These are phyloP conservation scores for Actinernus sp. DNA, from an alignment of 92 coral and sea anemone genomes.

Conservation along the genomic window DNA sequence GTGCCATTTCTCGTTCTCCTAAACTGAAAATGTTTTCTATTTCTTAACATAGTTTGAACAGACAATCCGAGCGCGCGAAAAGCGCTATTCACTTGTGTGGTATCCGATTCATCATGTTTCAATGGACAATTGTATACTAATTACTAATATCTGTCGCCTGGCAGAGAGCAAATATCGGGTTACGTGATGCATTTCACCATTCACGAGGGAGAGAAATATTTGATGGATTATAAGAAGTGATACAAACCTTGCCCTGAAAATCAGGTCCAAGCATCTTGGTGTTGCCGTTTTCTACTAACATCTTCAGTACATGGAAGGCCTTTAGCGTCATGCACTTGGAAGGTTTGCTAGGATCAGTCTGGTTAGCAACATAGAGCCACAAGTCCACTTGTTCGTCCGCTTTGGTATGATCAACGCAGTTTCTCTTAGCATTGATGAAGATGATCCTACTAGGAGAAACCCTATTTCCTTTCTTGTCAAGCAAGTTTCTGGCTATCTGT, in stretches of 20 bases:
- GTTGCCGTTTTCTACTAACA: slow-evolving; percentile 71
- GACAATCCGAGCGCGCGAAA: too few relatives aligned
- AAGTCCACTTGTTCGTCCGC: slow-evolving; percentile 65
- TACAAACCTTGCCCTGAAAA: slow-evolving; percentile 81
- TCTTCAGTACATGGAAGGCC: slow-evolving; percentile 68
- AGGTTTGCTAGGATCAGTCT: slow-evolving; percentile 38
- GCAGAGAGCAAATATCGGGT: too few relatives aligned
- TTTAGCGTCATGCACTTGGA: slow-evolving; percentile 67
- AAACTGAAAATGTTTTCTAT: too few relatives aligned
- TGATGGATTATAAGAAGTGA: too few relatives aligned
- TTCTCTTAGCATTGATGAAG: slow-evolving; percentile 65
- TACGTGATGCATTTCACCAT: too few relatives aligned
- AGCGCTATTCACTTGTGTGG: too few relatives aligned
- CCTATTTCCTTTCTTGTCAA: slow-evolving; percentile 59
- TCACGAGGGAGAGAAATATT: too few relatives aligned
- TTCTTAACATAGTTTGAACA: too few relatives aligned
- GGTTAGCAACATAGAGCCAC: slow-evolving; percentile 74
- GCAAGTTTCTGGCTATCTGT: slow-evolving; percentile 71
- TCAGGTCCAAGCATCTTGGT: slow-evolving; percentile 77
- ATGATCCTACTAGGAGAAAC: slow-evolving; percentile 67
- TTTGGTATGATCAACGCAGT: slow-evolving; percentile 72
- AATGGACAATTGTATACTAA: too few relatives aligned
- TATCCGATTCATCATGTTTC: too few relatives aligned
- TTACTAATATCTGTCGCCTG: too few relatives aligned
- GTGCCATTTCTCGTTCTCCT: too few relatives aligned